Percentiles rank a stretch among this genome's conserved stretches.
phyloP scores from a whole-genome alignment of 1,140 invertebrate genomes.

The Triops cancriformis region DNA sequence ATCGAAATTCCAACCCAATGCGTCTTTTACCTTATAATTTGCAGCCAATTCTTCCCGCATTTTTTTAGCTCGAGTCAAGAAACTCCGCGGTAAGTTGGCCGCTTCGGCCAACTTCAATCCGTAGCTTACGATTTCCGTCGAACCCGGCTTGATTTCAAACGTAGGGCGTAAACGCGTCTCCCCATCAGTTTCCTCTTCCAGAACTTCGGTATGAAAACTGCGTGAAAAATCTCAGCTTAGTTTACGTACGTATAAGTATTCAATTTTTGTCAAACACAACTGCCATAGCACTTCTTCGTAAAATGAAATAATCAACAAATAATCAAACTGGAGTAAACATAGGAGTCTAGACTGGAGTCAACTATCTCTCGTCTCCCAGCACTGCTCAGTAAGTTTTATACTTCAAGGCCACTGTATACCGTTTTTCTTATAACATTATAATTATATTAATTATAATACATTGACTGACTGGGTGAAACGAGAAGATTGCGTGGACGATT shows the following conservation, averaged over 20 bases:
- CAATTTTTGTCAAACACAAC: conserved; percentile 32
- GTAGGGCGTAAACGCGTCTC: conserved; percentile 41
- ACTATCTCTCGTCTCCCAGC: neutral
- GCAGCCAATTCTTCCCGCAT: neutral
- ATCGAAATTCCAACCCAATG: neutral
- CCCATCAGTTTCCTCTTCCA: conserved; percentile 30
- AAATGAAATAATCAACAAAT: conserved; percentile 33
- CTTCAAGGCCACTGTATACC: too few species aligned
- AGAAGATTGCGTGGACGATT: too few species aligned
- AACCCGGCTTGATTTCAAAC: conserved; percentile 37
- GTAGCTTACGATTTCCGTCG: conserved; percentile 40
- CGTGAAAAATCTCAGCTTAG: conserved; percentile 30
- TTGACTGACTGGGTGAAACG: too few species aligned
- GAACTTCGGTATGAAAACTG: conserved; percentile 42
- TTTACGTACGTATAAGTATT: conserved; percentile 35
- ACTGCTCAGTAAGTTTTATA: neutral
- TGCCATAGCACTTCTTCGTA: neutral
- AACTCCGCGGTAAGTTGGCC: neutral
- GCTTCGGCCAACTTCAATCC: conserved; percentile 33
- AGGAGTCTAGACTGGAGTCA: conserved; percentile 8
- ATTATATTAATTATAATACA: too few species aligned
- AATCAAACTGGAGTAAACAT: neutral
- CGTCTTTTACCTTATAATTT: conserved; percentile 9
- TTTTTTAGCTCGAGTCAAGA: neutral
- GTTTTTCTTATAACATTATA: too few species aligned